A percentile compares a stretch with the other conserved stretches of the same genome.
These are phyloP conservation scores for Neolamprologus variostigma DNA, from an alignment of 2,113 vertebrate genomes.

Conservation along the genomic window DNA sequence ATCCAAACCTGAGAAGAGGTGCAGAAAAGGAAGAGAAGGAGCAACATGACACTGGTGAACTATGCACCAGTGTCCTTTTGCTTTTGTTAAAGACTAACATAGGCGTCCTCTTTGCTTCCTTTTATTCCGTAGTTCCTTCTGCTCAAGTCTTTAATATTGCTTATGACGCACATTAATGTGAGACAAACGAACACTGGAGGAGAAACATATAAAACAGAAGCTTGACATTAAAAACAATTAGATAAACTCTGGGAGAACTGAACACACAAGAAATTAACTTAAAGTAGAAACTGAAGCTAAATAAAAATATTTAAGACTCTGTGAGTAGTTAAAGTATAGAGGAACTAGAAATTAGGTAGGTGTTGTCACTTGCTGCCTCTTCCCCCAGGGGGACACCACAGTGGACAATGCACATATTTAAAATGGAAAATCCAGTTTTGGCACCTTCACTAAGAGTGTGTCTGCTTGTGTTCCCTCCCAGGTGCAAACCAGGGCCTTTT, in stretches of 20 bases:
- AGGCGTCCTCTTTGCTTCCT: not conserved
- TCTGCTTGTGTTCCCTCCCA: not conserved
- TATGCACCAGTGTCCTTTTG: not conserved
- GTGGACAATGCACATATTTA: not conserved
- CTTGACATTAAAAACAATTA: not conserved
- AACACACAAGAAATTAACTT: not conserved
- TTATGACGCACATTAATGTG: fast-evolving
- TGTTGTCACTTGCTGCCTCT: not conserved
- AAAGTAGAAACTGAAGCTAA: not conserved
- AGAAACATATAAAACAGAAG: not conserved
- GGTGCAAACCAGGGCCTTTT: not conserved
- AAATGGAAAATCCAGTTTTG: not conserved
- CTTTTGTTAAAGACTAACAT: not conserved
- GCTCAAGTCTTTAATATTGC: not conserved
- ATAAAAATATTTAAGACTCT: not conserved
- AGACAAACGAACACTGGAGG: not conserved
- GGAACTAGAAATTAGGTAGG: not conserved
- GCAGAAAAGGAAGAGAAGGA: not conserved
- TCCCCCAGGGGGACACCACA: not conserved
- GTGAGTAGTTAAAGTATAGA: not conserved
- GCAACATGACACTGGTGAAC: not conserved
- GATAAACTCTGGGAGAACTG: not conserved
- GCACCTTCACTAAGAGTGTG: not conserved
- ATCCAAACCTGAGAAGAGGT: not conserved
- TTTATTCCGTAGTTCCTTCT: not conserved